Evolutionary conservation across 2,888 invertebrate species (phyloP), one percentile per base, ranked within the genome.

Genomic region (Cosmia pyralina): DNA sequence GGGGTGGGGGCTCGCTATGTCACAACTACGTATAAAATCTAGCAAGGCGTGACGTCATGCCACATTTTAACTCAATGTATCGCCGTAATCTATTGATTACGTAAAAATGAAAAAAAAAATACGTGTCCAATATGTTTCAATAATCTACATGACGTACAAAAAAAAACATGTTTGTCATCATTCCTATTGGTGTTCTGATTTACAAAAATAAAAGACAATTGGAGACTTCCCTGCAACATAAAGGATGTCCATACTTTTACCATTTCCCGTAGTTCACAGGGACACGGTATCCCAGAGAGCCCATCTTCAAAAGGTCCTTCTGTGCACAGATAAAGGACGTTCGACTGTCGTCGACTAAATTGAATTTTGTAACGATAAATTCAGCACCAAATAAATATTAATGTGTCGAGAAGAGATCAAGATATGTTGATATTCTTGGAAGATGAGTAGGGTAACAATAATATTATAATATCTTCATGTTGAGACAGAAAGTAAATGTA

Each of bases 241-340:
- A 52, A 79, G 85, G 11, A 84, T 84, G 77, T 91, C 91, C 90
- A 93, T 88, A 91, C 87, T 91, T 88, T 89, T 90, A 80, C 82
- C 75, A 86, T 88, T 88, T 88, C 81, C 81, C 81, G 84, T 89
- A 85, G 91, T 90, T 91, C 90, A 91, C 86, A 88, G 87, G 90
- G 92, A 91, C 92, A 91, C 91, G 92, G 91, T 91, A 89, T 92
- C 92, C 92, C 91, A 84, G 90, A 90, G 91, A 91, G 92, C 91
- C 95, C 91, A 95, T 96, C 95, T 95, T n/a, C n/a, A 95, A 96
- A 93, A 93, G 92, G 92, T 93, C 94, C 94, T 94, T 95, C 94
- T 95, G 93, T 95, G 94, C 94, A 95, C 95, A 96, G 95, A 96
- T 96, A 96, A 96, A 94, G 92, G 92, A 90, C 92, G 91, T 93